Base-by-base conservation (phyloP, 2,888 invertebrate species). In the Hypolimnas misippus region DNA sequence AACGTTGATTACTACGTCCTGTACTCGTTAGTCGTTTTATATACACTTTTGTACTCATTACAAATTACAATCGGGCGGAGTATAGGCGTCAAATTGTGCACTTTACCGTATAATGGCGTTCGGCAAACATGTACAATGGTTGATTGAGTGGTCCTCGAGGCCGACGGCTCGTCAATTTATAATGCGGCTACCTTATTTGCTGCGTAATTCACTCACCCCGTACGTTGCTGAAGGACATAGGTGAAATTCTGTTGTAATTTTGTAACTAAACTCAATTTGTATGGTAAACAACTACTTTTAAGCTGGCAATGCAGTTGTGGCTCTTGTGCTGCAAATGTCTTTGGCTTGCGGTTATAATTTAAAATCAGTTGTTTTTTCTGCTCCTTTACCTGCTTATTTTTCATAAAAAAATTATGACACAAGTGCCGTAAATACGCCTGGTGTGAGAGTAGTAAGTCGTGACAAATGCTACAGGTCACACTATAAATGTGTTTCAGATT, bases 131-230 rank as follows among this genome's bases (percentile, higher is more conserved):
- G 46, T 49, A 44, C 44, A 35, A 35, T 21, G 54, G 16, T 54
- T 51, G 65, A 58, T 56, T 62, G 58, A 57, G 62, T 61, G 42
- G 50, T 14, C 16, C 58, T 55, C 46, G 31, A 40, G 25, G 46
- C 40, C 21, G 40, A 40, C 40, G 44, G 54, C 19, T 58, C 55
- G 51, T 65, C 57, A 65, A 65, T 65, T 62, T 65, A 52, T 65
- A 62, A 62, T 62, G 65, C 33, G 54, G 21, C 33, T 29, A 29
- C 44, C 55, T 55, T 58, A 55, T 65, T 62, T 62, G 62, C 58
- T 62, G 21, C 57, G 64, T 61, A 19, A 62, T 46, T 50, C 57
- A 54, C 38, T 29, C n/a, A 58, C 53, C 53, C 60, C 12, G 21
- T 51, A 52, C 44, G 31, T 17, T 51, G 51, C 54, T 19, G 50